phyloP scores from a whole-genome alignment of 2,797 vertebrate species.

The Sciurus vulgaris region DNA sequence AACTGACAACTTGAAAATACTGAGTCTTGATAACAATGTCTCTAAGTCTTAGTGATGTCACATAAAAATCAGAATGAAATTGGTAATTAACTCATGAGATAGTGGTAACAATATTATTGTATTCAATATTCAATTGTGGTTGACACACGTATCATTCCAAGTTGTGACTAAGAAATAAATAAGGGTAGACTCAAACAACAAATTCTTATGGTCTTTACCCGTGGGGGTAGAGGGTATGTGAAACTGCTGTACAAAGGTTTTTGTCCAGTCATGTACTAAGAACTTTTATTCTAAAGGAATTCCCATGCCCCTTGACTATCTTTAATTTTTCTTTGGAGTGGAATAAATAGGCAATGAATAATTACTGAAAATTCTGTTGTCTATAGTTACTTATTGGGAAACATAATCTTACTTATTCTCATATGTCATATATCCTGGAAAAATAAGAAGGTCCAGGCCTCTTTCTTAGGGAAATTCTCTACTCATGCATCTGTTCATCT shows the following conservation, averaged over 20 bases:
- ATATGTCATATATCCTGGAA: neutral
- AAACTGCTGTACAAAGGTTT: neutral
- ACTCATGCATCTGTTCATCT: neutral
- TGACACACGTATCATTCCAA: neutral
- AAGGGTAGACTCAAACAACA: neutral
- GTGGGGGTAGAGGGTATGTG: neutral
- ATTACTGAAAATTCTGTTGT: neutral
- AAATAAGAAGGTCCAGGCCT: neutral
- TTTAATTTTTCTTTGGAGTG: neutral
- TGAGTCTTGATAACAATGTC: neutral
- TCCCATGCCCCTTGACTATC: neutral
- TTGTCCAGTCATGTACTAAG: neutral
- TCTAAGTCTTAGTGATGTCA: neutral
- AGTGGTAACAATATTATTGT: neutral
- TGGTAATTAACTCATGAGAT: neutral
- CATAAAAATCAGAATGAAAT: constrained; percentile 5
- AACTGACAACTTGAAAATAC: neutral
- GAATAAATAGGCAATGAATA: neutral
- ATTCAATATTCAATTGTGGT: neutral
- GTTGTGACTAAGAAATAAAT: neutral
- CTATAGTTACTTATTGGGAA: neutral
- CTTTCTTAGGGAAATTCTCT: neutral
- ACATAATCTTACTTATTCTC: neutral
- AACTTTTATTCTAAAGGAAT: constrained; percentile 12
- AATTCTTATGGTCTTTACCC: neutral